phyloP scores from a whole-genome alignment of 1,140 invertebrate species.

The Caenorhabditis latens region DNA sequence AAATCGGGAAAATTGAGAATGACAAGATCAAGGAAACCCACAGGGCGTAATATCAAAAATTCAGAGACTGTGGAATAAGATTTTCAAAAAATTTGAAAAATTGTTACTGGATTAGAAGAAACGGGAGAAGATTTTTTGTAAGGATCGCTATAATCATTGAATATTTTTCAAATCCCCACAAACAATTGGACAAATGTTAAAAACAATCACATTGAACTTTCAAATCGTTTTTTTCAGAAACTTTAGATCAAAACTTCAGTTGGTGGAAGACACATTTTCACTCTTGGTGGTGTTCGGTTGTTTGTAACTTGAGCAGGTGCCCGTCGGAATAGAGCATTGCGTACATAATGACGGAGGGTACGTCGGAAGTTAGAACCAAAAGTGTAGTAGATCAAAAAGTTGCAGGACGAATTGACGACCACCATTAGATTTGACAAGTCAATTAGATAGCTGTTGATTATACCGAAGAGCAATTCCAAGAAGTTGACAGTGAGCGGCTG shows the following conservation, averaged over 20 bases:
- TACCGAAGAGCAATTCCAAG: constrained; percentile 68
- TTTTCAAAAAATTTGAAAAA: no score
- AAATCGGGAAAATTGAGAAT: no score
- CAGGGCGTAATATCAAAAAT: no score
- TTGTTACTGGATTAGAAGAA: no score
- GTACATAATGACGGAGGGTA: constrained; percentile 64
- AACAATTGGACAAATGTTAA: no score
- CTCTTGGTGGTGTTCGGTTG: constrained; percentile 18
- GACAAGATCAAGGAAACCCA: no score
- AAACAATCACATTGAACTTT: no score
- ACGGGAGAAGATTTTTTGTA: no score
- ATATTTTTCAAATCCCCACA: no score
- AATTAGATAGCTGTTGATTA: constrained; percentile 71
- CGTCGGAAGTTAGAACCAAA: constrained; percentile 71
- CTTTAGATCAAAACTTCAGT: constrained; percentile 27
- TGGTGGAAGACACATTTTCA: constrained; percentile 28
- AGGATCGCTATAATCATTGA: no score
- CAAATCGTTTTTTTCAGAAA: no score
- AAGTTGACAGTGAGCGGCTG: constrained; percentile 73
- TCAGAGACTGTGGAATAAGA: no score
- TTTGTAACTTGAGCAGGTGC: not conserved
- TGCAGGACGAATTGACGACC: constrained; percentile 72
- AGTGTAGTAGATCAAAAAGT: constrained; percentile 74
- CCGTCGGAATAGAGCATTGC: not conserved
- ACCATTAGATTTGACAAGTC: constrained; percentile 74